Evolutionary conservation across 2,888 invertebrate species (phyloP).

Genomic region (Ectemnius cavifrons): DNA sequence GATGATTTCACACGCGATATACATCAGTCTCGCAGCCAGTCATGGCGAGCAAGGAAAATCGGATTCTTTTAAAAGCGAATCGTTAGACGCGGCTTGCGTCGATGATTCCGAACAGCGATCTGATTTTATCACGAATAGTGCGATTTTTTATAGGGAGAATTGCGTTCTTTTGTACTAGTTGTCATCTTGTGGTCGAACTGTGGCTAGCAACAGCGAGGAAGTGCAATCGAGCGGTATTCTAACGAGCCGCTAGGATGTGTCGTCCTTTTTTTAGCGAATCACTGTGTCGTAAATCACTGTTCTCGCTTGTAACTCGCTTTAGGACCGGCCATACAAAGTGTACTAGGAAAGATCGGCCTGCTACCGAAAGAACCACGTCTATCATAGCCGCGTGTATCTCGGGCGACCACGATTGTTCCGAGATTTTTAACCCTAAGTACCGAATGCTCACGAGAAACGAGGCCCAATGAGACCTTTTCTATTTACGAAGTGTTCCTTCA

Average conservation of each 20-base stretch:
- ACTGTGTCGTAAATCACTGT: not conserved
- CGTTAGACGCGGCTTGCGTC: too few species aligned
- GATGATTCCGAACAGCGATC: not conserved
- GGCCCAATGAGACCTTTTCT: slow-evolving; percentile 4
- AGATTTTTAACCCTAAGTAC: not conserved
- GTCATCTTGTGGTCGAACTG: not conserved
- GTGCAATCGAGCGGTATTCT: not conserved
- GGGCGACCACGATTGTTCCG: not conserved
- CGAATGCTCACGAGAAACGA: slow-evolving; percentile 4
- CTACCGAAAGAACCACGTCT: too few species aligned
- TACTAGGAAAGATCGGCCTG: too few species aligned
- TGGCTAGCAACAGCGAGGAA: not conserved
- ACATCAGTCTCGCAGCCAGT: too few species aligned
- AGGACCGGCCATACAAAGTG: not conserved
- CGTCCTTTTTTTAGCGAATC: slow-evolving; percentile 3
- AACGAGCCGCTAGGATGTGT: not conserved
- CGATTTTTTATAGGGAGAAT: slow-evolving; percentile 23
- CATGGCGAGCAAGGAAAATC: too few species aligned
- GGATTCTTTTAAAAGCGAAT: too few species aligned
- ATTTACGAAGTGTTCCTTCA: slow-evolving; percentile 9
- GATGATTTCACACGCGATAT: not conserved
- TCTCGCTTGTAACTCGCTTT: slow-evolving; percentile 7
- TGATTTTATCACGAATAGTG: slow-evolving; percentile 4
- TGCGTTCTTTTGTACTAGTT: slow-evolving; percentile 30
- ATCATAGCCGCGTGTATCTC: too few species aligned